Conservation (phyloP, 23 tunicate genomes). For the Trididemnum nubilum region DNA sequence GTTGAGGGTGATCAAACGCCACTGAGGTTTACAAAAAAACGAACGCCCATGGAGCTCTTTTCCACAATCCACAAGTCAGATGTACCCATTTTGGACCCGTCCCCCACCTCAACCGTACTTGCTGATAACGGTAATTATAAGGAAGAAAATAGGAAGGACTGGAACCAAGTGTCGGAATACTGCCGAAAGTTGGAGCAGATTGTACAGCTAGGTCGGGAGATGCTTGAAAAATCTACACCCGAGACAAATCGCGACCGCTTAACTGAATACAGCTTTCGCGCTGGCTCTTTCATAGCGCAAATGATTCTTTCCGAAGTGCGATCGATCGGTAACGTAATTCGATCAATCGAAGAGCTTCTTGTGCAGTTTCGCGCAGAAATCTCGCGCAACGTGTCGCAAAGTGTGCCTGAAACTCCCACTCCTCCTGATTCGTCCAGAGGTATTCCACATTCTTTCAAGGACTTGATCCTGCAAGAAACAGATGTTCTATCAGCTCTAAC, state of each 20-base stretch:
- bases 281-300: constrained; percentile 54
- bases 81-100: background rate
- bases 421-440: background rate
- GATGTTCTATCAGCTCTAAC: constrained; percentile 12
- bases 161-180: constrained; percentile 41
- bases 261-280: constrained; percentile 31
- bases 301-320: constrained; percentile 45
- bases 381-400: background rate
- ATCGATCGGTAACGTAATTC: constrained; percentile 25
- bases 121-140: background rate
- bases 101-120: background rate
- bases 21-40: background rate
- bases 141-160: constrained; percentile 39
- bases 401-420: background rate
- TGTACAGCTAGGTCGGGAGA: constrained; percentile 5
- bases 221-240: background rate
- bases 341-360: constrained; percentile 40
- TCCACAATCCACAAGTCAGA: background rate
- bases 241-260: background rate
- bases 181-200: constrained; percentile 46
- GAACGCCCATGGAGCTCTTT: background rate
- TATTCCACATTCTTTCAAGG: background rate
- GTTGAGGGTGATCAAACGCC: background rate
- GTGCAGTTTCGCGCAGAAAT: constrained; percentile 6
- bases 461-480: constrained; percentile 21